These are phyloP conservation scores for Drosophila koepferae DNA, from an alignment of 2,888 invertebrate species.

Conservation along the genomic window DNA sequence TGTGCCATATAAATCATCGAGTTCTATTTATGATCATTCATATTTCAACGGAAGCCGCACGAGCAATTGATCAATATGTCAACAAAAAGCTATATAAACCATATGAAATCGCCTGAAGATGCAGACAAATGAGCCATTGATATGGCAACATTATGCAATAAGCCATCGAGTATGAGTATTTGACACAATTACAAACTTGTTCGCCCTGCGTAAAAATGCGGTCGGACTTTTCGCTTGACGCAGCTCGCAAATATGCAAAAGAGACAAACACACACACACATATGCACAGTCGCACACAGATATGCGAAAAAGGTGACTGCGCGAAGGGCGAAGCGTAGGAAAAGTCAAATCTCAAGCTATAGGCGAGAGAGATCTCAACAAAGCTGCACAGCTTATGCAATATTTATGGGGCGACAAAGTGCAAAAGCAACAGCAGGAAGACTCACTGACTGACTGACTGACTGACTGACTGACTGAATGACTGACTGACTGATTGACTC, in stretches of 20 bases:
- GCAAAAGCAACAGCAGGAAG: conserved; percentile 60
- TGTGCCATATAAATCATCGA: conserved; percentile 28
- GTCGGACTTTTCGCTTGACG: conserved; percentile 60
- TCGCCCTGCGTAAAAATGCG: conserved; percentile 75
- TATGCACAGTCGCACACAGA: neutral
- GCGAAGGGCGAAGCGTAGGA: conserved; percentile 62
- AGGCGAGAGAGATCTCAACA: conserved; percentile 15
- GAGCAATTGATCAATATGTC: conserved; percentile 9
- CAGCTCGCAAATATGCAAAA: conserved; percentile 71
- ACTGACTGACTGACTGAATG: conserved; percentile 8
- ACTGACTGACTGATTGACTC: conserved; percentile 14
- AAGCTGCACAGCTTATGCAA: conserved; percentile 62
- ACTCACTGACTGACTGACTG: conserved; percentile 25
- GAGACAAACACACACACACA: conserved; percentile 1
- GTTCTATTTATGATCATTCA: conserved; percentile 45
- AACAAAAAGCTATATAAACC: neutral
- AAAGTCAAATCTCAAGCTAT: conserved; percentile 61
- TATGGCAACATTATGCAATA: conserved; percentile 61
- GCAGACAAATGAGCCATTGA: conserved; percentile 39
- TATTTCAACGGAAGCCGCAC: neutral
- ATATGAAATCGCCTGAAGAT: conserved; percentile 34
- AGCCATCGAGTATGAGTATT: conserved; percentile 48
- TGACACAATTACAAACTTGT: conserved; percentile 78
- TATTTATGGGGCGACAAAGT: conserved; percentile 65
- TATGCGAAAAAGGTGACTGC: conserved; percentile 13